Evolutionary conservation across 2,113 vertebrate species (phyloP), one percentile per base, ranked within the genome.

Genomic region (Anolis carolinensis): DNA sequence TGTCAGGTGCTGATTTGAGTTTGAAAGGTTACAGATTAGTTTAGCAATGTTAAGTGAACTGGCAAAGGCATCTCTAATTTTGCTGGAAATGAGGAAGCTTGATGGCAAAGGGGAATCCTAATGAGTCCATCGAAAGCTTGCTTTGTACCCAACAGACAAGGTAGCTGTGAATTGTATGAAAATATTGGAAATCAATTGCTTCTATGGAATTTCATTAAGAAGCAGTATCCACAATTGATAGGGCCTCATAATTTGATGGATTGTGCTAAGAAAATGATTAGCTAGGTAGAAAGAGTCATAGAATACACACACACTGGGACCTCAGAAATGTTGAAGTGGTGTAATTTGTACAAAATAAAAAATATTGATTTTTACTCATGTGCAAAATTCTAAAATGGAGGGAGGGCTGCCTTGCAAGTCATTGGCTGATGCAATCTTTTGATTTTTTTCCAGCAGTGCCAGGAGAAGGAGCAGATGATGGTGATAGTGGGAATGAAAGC

Each of bases 121-220:
- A 99, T 99, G 97, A 97, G 98, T 96, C 97, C 97, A 95, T 99
- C 96, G 98, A 98, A 98, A 95, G 96, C 97, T 96, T 97, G 97
- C 98, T 98, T 98, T 98, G 97, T 98, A 96, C 97, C 96, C 97
- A 95, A 96, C 97, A 97, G 98, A 98, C 96, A 97, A 97, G 96
- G 97, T 96, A 95, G 97, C 97, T 97, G 98, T 97, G 96, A 98
- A 97, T 98, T 97, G 97, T 98, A 98, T 99, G 97, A 98, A 97
- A 98, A 97, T 97, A 99, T 99, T 98, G 98, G 97, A 98, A 99
- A 99, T 99, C 98, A 97, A 99, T 99, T 95, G 90, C 96, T 96
- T 97, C 96, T 98, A 98, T 99, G 98, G 98, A 99, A 99, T 99
- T 99, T 98, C 98, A 99, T 99, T 99, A 99, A 97, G 98, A 95